Evolutionary conservation across 2,888 invertebrate species (phyloP).

Genomic region (Baccha elongata): DNA sequence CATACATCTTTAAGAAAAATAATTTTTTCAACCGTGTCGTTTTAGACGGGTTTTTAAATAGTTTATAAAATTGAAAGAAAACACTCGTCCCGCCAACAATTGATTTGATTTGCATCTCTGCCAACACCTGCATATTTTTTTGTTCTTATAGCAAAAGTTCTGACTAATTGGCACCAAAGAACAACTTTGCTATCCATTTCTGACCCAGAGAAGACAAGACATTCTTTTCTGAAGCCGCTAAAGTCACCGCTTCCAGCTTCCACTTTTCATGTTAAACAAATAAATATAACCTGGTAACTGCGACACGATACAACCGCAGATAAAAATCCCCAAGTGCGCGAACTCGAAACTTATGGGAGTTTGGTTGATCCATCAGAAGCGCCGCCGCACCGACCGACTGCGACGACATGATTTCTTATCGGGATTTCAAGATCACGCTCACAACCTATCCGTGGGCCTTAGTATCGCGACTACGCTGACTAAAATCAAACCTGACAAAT

Average conservation of each 20-base stretch:
- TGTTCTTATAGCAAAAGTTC: not conserved
- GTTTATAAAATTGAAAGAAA: too few species aligned
- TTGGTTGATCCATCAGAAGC: conserved; percentile 48
- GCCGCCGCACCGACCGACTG: conserved; percentile 12
- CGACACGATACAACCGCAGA: conserved; percentile 65
- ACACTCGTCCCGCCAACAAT: too few species aligned
- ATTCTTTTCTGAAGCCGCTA: conserved; percentile 28
- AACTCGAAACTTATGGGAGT: conserved; percentile 65
- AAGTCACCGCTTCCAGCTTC: conserved; percentile 60
- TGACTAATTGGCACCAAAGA: conserved; percentile 57
- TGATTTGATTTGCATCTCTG: conserved; percentile 8
- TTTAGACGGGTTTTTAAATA: too few species aligned
- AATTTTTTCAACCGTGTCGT: too few species aligned
- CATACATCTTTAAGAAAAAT: too few species aligned
- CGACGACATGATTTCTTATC: conserved; percentile 43
- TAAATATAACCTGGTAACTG: conserved; percentile 60
- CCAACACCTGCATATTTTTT: not conserved
- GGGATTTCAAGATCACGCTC: conserved; percentile 39
- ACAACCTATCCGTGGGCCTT: conserved; percentile 44
- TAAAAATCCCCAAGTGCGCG: conserved; percentile 43
- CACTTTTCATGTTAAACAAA: conserved; percentile 68
- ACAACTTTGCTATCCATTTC: conserved; percentile 51
- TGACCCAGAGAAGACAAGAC: conserved; percentile 52
- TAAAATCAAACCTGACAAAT: conserved; percentile 38
- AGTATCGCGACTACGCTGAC: conserved; percentile 12